A percentile compares a stretch with the other conserved stretches of the same genome.
Conservation (phyloP, 2,113 vertebrate genomes). For the Aplodontia rufa region DNA sequence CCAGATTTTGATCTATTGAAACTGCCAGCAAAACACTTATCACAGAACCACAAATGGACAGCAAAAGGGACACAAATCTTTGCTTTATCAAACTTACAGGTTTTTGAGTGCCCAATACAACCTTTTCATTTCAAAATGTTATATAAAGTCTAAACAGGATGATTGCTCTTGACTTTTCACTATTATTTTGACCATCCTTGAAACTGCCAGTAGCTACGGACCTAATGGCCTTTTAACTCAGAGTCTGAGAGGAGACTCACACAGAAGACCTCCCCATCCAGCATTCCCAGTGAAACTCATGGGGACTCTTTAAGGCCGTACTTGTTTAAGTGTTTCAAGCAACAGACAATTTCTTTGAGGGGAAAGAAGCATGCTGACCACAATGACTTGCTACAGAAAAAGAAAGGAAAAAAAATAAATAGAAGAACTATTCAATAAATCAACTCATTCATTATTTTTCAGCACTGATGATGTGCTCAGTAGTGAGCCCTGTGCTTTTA, state of each 20-base stretch:
- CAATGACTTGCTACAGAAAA: neutral
- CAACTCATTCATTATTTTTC: neutral
- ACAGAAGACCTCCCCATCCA: neutral
- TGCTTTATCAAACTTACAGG: too few relatives aligned
- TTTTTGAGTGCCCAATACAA: neutral
- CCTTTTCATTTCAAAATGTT: neutral
- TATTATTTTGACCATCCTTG: too few relatives aligned
- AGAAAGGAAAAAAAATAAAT: neutral
- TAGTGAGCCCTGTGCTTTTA: accelerated
- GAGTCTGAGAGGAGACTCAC: neutral
- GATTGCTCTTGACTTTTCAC: neutral
- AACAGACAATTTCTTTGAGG: neutral
- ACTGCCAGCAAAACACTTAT: neutral
- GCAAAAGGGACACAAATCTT: neutral
- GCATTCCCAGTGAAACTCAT: accelerated
- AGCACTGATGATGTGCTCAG: neutral
- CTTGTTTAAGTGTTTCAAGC: neutral
- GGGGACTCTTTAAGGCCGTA: neutral
- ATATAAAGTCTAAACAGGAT: neutral
- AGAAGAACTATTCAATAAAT: neutral
- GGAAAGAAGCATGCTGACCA: neutral
- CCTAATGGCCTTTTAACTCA: neutral
- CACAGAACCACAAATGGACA: neutral
- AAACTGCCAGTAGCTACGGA: neutral
- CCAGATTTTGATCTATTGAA: accelerated